Evolutionary conservation across 2,113 vertebrate genomes (phyloP).

Genomic region (Ailurus styani): DNA sequence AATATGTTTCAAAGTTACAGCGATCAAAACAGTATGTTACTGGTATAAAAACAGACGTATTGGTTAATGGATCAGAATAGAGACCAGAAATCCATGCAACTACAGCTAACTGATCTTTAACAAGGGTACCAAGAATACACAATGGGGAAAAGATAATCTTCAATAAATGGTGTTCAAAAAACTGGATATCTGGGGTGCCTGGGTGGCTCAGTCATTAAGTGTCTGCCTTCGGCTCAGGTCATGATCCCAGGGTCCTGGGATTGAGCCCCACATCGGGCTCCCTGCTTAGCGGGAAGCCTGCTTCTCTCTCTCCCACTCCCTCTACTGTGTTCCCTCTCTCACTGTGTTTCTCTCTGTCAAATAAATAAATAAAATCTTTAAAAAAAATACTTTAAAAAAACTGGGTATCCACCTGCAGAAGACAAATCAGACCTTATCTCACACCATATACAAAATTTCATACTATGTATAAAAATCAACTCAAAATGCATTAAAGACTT

Average conservation of each 20-base stretch:
- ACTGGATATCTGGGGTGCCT: too few relatives aligned
- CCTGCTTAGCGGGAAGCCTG: too few relatives aligned
- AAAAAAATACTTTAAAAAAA: too few relatives aligned
- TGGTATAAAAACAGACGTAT: not conserved
- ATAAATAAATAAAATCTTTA: too few relatives aligned
- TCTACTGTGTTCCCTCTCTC: too few relatives aligned
- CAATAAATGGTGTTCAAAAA: not conserved
- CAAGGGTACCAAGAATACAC: not conserved
- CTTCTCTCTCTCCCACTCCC: too few relatives aligned
- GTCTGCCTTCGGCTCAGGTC: too few relatives aligned
- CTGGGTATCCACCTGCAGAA: not conserved
- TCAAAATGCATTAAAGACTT: not conserved
- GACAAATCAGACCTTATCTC: not conserved
- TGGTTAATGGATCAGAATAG: not conserved
- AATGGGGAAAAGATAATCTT: not conserved
- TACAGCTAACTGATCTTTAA: not conserved
- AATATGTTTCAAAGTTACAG: not conserved
- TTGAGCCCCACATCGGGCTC: too few relatives aligned
- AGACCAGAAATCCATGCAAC: not conserved
- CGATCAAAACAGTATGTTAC: not conserved
- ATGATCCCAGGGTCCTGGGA: too few relatives aligned
- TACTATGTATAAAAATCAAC: not conserved
- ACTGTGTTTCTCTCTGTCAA: too few relatives aligned
- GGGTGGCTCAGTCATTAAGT: too few relatives aligned
- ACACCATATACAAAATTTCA: not conserved